phyloP scores from a whole-genome alignment of 2,797 vertebrate genomes.

The Diplodus sargus region DNA sequence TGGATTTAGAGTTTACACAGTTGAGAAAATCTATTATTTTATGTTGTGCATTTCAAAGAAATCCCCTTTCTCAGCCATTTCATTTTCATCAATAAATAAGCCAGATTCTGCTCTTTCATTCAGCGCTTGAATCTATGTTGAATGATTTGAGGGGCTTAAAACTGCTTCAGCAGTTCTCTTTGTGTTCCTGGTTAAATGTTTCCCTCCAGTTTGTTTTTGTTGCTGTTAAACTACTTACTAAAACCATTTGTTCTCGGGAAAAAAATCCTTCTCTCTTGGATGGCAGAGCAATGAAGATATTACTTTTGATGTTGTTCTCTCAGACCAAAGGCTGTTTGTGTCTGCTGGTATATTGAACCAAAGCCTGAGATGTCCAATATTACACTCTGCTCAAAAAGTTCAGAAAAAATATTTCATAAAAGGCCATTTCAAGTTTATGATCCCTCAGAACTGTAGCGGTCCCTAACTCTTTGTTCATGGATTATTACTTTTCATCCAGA shows the following conservation, averaged over 20 bases:
- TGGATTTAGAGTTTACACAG: constrained; percentile 69
- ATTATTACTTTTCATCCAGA: constrained; percentile 24
- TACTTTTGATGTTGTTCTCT: constrained; percentile 75
- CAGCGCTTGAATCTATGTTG: constrained; percentile 75
- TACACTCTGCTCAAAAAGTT: constrained; percentile 39
- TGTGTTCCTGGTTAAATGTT: constrained; percentile 83
- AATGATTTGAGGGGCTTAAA: constrained; percentile 81
- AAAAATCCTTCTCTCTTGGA: constrained; percentile 72
- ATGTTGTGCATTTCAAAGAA: constrained; percentile 81
- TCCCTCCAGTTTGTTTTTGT: constrained; percentile 80
- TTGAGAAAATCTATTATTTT: constrained; percentile 79
- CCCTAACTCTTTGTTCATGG: constrained; percentile 27
- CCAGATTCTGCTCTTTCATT: constrained; percentile 74
- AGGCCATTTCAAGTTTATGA: constrained; percentile 33
- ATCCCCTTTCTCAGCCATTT: constrained; percentile 79
- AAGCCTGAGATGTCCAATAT: constrained; percentile 70
- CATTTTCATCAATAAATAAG: constrained; percentile 86
- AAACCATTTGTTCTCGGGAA: constrained; percentile 75
- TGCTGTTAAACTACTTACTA: constrained; percentile 75
- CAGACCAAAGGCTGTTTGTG: constrained; percentile 69
- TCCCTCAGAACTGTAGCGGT: constrained; percentile 23
- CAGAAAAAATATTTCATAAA: constrained; percentile 41
- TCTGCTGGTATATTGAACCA: constrained; percentile 61
- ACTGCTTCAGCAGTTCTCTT: constrained; percentile 77
- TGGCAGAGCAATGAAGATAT: constrained; percentile 67